Evolutionary conservation across 2,888 invertebrate species (phyloP).

Genomic region (Leptinotarsa haldemani): DNA sequence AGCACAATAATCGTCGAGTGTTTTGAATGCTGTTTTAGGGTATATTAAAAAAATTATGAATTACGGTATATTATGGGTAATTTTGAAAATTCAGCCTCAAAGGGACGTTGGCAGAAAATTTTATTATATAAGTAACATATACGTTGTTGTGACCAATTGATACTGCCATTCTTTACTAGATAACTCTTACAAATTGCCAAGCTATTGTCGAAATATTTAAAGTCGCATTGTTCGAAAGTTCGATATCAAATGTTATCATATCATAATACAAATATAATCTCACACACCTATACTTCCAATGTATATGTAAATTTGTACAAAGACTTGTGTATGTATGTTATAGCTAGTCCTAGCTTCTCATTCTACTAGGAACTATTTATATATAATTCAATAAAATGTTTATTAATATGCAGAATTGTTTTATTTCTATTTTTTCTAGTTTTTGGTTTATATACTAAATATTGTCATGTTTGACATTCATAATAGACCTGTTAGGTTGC

Average conservation of each 20-base stretch:
- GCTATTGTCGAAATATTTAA: constrained; percentile 47
- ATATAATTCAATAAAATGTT: constrained; percentile 63
- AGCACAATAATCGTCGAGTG: constrained; percentile 41
- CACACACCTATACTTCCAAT: constrained; percentile 60
- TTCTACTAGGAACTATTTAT: constrained; percentile 64
- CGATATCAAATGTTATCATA: constrained; percentile 56
- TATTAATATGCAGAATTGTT: constrained; percentile 44
- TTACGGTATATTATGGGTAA: constrained; percentile 11
- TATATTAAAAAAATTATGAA: constrained; percentile 5
- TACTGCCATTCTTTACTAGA: constrained; percentile 51
- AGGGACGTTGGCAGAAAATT: constrained; percentile 48
- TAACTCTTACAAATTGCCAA: constrained; percentile 48
- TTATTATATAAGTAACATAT: constrained; percentile 39
- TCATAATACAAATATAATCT: constrained; percentile 48
- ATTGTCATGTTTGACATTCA: too few species aligned
- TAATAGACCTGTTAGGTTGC: too few species aligned
- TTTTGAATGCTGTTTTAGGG: constrained; percentile 11
- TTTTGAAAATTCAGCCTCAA: constrained; percentile 28
- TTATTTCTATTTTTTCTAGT: background rate
- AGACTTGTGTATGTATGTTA: constrained; percentile 62
- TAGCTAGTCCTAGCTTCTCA: constrained; percentile 63
- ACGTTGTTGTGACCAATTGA: constrained; percentile 43
- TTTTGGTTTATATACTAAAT: too few species aligned
- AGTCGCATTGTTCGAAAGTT: constrained; percentile 45
- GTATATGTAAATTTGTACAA: constrained; percentile 64